Evolutionary conservation across 2,113 vertebrate species (phyloP).

Genomic region (Bostrychus sinensis): DNA sequence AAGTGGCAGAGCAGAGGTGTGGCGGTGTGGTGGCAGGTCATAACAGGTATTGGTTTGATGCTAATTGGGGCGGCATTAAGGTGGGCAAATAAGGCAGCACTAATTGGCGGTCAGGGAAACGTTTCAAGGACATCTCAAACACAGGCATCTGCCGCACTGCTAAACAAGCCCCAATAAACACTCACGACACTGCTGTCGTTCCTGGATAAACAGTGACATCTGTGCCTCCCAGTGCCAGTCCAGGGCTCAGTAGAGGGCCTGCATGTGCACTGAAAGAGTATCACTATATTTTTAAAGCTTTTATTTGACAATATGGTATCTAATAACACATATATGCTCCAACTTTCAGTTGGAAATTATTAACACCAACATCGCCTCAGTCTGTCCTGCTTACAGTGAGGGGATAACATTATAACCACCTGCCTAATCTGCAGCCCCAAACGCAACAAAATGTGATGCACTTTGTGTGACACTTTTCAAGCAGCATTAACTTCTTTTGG

Average conservation of each 20-base stretch:
- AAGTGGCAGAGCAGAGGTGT: constrained; percentile 53
- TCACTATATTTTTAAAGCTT: not conserved
- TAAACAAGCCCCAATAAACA: constrained; percentile 40
- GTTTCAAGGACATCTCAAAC: constrained; percentile 70
- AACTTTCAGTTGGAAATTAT: too few relatives aligned
- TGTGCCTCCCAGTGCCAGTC: constrained; percentile 59
- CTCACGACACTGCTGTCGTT: constrained; percentile 23
- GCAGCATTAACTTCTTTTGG: too few relatives aligned
- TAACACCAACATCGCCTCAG: too few relatives aligned
- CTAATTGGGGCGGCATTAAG: constrained; percentile 59
- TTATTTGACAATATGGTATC: too few relatives aligned
- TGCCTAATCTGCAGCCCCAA: too few relatives aligned
- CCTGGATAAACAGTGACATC: constrained; percentile 63
- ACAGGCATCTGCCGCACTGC: constrained; percentile 49
- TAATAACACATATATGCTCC: too few relatives aligned
- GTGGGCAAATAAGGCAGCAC: constrained; percentile 44
- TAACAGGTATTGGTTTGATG: constrained; percentile 55
- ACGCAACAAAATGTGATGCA: too few relatives aligned
- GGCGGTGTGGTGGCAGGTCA: constrained; percentile 23
- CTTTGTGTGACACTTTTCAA: too few relatives aligned
- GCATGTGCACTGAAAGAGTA: constrained; percentile 17
- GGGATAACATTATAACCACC: too few relatives aligned
- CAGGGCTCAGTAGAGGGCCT: constrained; percentile 32
- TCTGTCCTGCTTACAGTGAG: too few relatives aligned
- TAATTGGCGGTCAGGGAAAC: constrained; percentile 67